Conservation (phyloP, 2,888 invertebrate genomes). For the Drosophila gaucha region DNA sequence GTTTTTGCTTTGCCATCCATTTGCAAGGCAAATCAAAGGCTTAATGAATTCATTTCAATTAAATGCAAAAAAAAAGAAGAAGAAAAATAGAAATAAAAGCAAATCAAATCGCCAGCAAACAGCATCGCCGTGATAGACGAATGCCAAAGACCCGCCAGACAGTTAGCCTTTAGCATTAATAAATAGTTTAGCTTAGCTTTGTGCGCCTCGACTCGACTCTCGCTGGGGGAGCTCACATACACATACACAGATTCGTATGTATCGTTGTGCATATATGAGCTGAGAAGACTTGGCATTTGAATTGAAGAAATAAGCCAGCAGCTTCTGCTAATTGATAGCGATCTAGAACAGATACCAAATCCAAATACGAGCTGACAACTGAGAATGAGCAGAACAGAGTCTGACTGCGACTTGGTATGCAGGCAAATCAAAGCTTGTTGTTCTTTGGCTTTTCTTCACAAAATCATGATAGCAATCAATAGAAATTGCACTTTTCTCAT, state of each 20-base stretch:
- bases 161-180: constrained; percentile 69
- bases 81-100: constrained; percentile 20
- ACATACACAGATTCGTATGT: background rate
- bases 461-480: constrained; percentile 19
- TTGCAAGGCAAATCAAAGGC: constrained; percentile 79
- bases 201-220: constrained; percentile 11
- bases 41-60: constrained; percentile 81
- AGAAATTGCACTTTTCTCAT: constrained; percentile 8
- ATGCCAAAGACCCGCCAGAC: constrained; percentile 56
- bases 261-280: constrained; percentile 26
- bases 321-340: constrained; percentile 67
- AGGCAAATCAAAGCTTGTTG: constrained; percentile 3
- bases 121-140: constrained; percentile 62
- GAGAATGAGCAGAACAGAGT: constrained; percentile 17
- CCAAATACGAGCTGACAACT: constrained; percentile 49
- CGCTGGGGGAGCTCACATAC: constrained; percentile 51
- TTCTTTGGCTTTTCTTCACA: constrained; percentile 6
- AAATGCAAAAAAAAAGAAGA: constrained; percentile 49
- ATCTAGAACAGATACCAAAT: constrained; percentile 47
- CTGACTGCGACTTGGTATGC: constrained; percentile 4
- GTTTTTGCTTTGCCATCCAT: constrained; percentile 42
- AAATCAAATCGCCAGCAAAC: constrained; percentile 31
- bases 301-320: constrained; percentile 51
- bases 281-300: constrained; percentile 61
- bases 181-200: constrained; percentile 63